Evolutionary conservation across 2,797 vertebrate species (phyloP).

Genomic region (Notolepis coatsorum): DNA sequence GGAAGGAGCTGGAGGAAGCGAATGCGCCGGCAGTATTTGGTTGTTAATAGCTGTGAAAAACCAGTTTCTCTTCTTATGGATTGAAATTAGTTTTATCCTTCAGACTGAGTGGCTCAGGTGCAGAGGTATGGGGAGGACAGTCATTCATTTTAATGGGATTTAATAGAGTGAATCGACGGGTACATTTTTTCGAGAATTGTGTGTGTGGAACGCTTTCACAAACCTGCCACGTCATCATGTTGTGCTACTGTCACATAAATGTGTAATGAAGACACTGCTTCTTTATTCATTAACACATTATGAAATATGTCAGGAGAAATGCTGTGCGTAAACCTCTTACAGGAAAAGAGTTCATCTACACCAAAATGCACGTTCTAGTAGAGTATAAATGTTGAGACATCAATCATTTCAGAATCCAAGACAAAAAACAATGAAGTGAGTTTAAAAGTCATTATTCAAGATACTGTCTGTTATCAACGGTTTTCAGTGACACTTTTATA

Average conservation of each 20-base stretch:
- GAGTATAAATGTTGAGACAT: background rate
- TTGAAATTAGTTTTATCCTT: no score
- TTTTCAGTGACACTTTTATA: conserved; percentile 3
- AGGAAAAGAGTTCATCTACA: conserved; percentile 11
- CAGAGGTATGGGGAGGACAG: background rate
- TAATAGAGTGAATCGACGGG: background rate
- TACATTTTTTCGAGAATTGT: background rate
- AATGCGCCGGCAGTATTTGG: conserved; percentile 12
- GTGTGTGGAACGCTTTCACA: conserved; percentile 19
- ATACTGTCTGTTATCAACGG: background rate
- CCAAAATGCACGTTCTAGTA: conserved; percentile 19
- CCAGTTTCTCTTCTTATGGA: conserved; percentile 11
- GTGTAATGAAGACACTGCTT: conserved; percentile 22
- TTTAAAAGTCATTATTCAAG: conserved; percentile 10
- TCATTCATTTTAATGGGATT: conserved; percentile 1
- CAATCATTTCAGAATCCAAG: conserved; percentile 26
- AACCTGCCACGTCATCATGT: background rate
- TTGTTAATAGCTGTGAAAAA: conserved; percentile 28
- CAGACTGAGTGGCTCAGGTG: conserved; percentile 4
- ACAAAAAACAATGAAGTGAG: conserved; percentile 33
- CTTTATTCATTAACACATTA: conserved; percentile 30
- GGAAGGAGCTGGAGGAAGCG: conserved; percentile 41
- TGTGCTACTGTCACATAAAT: conserved; percentile 29
- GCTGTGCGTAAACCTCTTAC: conserved; percentile 31
- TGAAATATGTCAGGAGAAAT: conserved; percentile 34